Evolutionary conservation across 64 coral and sea anemone genomes (phyloP).

Genomic region (Astreopora myriophthalma): DNA sequence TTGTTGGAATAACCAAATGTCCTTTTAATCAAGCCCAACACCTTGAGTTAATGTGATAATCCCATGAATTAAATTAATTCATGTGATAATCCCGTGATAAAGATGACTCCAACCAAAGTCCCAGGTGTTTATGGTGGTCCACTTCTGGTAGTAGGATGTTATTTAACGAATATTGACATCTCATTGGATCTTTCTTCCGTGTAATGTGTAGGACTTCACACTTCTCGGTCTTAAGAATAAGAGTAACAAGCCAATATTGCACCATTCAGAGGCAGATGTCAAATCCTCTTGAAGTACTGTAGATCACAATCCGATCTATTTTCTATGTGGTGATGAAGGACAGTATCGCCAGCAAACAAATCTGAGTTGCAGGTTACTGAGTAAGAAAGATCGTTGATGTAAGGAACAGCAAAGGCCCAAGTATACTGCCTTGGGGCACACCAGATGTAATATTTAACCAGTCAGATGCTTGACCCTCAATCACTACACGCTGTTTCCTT

Average conservation of each 20-base stretch:
- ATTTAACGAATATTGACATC: conserved; percentile 21
- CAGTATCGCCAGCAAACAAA: too few species aligned
- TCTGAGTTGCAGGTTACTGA: too few species aligned
- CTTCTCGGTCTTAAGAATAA: conserved; percentile 28
- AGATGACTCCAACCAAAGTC: conserved; percentile 18
- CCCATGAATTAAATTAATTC: too few species aligned
- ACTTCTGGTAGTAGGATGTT: background rate
- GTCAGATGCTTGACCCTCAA: conserved; percentile 34
- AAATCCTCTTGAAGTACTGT: too few species aligned
- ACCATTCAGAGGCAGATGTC: background rate
- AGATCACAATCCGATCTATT: too few species aligned
- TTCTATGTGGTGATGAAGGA: too few species aligned
- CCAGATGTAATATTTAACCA: too few species aligned
- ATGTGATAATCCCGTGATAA: conserved; percentile 29
- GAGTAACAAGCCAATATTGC: background rate
- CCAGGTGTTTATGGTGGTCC: conserved; percentile 25
- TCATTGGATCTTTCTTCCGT: conserved; percentile 9
- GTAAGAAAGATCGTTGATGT: too few species aligned
- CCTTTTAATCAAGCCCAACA: background rate
- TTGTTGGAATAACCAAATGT: background rate
- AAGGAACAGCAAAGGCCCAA: too few species aligned
- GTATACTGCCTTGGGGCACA: too few species aligned
- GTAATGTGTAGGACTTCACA: conserved; percentile 16
- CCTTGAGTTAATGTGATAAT: too few species aligned
- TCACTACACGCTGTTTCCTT: conserved; percentile 43